Percentiles rank a stretch among this genome's conserved stretches.
Conservation (phyloP, 2,113 vertebrate genomes). For the Alexandromys fortis region DNA sequence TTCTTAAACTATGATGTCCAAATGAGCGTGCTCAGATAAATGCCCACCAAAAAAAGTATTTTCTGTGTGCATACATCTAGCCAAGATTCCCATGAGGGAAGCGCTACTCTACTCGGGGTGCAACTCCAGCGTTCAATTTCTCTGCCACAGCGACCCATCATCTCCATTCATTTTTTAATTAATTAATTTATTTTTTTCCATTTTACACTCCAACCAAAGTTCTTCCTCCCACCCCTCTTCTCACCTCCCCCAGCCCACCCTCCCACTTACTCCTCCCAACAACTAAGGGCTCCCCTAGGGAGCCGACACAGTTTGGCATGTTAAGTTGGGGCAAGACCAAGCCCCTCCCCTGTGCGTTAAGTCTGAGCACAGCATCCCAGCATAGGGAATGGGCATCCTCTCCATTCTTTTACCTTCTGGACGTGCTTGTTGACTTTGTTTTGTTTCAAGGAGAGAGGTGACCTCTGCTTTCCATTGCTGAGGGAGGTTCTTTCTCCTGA, state of each 20-base stretch:
- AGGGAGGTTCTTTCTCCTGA: neutral
- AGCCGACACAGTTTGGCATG: too few relatives aligned
- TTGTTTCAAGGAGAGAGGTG: neutral
- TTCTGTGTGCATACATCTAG: neutral
- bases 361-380: too few relatives aligned
- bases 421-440: neutral
- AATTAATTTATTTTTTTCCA: too few relatives aligned
- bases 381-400: neutral
- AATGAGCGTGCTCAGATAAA: neutral
- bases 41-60: neutral
- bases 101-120: too few relatives aligned
- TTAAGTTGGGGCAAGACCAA: too few relatives aligned
- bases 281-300: too few relatives aligned
- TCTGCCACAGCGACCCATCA: neutral
- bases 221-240: too few relatives aligned
- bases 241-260: fast-evolving
- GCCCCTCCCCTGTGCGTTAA: too few relatives aligned
- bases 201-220: too few relatives aligned
- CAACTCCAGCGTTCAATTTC: neutral
- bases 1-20: neutral
- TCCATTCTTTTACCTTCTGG: neutral
- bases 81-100: neutral
- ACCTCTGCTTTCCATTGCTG: neutral
- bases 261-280: too few relatives aligned
- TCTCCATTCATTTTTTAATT: neutral